Percentiles rank a stretch among this genome's conserved stretches.
These are phyloP conservation scores for Meda fulgida DNA, from an alignment of 2,797 vertebrate species.

Conservation along the genomic window DNA sequence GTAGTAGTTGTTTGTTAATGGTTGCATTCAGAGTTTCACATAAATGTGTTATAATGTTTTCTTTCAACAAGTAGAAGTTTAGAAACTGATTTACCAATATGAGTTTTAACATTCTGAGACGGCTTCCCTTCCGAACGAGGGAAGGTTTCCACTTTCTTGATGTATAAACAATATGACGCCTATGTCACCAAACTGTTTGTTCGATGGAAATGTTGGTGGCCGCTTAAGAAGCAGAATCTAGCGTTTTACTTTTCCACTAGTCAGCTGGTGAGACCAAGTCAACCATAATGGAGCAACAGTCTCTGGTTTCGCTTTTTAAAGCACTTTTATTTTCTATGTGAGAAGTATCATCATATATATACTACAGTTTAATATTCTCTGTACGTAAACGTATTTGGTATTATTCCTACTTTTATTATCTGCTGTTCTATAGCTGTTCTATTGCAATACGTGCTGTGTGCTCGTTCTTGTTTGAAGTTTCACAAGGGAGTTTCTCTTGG, in stretches of 20 bases:
- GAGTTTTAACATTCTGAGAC: constrained; percentile 32
- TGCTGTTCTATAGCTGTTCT: constrained; percentile 78
- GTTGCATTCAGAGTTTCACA: constrained; percentile 45
- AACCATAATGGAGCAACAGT: constrained; percentile 27
- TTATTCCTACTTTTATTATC: constrained; percentile 77
- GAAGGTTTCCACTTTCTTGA: constrained; percentile 38
- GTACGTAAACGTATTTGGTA: constrained; percentile 81
- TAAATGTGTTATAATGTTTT: constrained; percentile 46
- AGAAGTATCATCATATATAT: constrained; percentile 71
- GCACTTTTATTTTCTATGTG: constrained; percentile 64
- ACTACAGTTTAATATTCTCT: constrained; percentile 76
- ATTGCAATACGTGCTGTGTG: constrained; percentile 79
- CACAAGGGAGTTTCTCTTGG: constrained; percentile 39
- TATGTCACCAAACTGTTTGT: constrained; percentile 21
- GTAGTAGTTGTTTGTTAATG: constrained; percentile 55
- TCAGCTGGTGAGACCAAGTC: constrained; percentile 33
- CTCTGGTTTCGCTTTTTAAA: constrained; percentile 48
- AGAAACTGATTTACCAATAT: constrained; percentile 13
- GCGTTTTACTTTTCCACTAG: constrained; percentile 36
- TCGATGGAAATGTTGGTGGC: not conserved
- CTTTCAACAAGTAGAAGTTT: constrained; percentile 32
- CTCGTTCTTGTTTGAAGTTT: constrained; percentile 69
- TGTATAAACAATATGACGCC: constrained; percentile 32
- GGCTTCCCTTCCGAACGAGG: not conserved
- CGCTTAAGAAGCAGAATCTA: constrained; percentile 28